Percentiles rank a stretch among this genome's conserved stretches.
Conservation (phyloP, 2,113 vertebrate species). For the Kryptolebias marmoratus region DNA sequence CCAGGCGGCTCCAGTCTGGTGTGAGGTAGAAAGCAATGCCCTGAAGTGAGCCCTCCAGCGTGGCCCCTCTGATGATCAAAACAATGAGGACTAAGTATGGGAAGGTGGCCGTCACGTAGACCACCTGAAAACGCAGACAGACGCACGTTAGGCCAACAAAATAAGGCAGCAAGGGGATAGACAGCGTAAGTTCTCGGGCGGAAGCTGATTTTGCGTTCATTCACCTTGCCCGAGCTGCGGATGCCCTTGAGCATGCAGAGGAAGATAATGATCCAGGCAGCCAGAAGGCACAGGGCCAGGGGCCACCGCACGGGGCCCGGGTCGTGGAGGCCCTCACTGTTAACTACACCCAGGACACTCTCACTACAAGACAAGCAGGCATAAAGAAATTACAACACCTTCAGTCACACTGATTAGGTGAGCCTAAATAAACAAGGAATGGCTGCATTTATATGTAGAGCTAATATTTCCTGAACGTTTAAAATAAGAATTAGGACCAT, state of each 20-base stretch:
- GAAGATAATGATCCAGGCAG: constrained; percentile 85
- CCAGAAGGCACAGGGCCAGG: constrained; percentile 83
- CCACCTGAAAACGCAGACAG: constrained; percentile 71
- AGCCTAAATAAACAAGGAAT: background rate
- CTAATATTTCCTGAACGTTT: no score
- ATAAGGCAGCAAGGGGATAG: background rate
- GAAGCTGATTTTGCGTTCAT: constrained; percentile 3
- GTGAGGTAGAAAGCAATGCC: constrained; percentile 83
- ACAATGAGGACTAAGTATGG: constrained; percentile 83
- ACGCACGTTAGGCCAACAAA: background rate
- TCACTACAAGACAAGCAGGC: constrained; percentile 57
- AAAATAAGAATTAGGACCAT: no score
- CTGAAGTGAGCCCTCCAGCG: constrained; percentile 80
- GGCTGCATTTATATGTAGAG: background rate
- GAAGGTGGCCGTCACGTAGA: constrained; percentile 84
- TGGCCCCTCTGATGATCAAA: constrained; percentile 78
- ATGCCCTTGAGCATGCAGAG: constrained; percentile 85
- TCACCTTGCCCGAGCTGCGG: constrained; percentile 86
- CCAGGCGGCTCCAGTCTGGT: constrained; percentile 80
- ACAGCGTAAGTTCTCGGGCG: background rate
- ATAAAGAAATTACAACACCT: background rate
- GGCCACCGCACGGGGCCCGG: constrained; percentile 83
- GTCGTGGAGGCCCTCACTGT: constrained; percentile 80
- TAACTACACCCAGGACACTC: constrained; percentile 78
- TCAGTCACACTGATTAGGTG: background rate